Conservation (phyloP, 2,797 vertebrate genomes). For the Chelonia mydas region DNA sequence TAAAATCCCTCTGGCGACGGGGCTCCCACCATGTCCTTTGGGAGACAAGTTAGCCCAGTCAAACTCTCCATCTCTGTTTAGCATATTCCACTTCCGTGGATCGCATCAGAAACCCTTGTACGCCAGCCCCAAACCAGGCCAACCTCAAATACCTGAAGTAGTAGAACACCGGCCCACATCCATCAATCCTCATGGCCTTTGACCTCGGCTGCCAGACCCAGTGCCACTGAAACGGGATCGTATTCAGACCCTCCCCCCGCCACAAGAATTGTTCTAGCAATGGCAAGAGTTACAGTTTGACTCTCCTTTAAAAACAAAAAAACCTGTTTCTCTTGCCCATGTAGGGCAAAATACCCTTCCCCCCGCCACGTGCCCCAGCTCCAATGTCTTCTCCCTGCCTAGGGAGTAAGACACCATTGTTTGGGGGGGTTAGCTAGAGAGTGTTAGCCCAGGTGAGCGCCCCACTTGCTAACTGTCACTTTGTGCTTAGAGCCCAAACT, state of each 20-base stretch:
- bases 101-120: background rate
- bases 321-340: background rate
- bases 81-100: background rate
- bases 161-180: background rate
- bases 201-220: background rate
- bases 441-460: background rate
- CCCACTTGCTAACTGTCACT: no score
- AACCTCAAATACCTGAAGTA: accelerated
- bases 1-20: background rate
- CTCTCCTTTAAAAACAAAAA: background rate
- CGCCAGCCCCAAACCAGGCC: background rate
- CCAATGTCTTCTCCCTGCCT: background rate
- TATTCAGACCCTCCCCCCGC: no score
- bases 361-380: background rate
- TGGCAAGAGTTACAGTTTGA: background rate
- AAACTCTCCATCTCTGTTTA: background rate
- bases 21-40: background rate
- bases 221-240: background rate
- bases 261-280: accelerated
- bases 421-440: no score
- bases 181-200: accelerated
- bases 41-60: background rate
- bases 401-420: background rate
- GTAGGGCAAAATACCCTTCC: background rate
- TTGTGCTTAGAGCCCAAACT: background rate